Evolutionary conservation across 2,888 invertebrate genomes (phyloP).

Genomic region (Dryococelus australis): DNA sequence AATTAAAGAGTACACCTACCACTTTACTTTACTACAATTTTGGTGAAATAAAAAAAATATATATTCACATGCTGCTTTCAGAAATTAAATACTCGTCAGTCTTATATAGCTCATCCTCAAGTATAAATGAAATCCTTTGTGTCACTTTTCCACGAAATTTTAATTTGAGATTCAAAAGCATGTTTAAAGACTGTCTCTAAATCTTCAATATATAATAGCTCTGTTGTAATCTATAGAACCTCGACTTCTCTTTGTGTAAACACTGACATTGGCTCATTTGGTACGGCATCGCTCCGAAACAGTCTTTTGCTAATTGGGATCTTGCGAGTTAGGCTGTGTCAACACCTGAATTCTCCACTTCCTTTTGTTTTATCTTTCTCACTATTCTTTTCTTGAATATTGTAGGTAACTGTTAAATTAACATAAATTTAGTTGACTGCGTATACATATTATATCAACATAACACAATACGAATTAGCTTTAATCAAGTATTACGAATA

Average conservation of each 20-base stretch:
- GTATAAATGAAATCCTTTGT: neutral
- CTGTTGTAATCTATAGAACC: constrained; percentile 18
- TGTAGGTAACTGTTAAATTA: neutral
- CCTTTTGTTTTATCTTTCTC: neutral
- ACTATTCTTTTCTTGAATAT: neutral
- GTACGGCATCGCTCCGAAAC: neutral
- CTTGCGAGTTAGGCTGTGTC: neutral
- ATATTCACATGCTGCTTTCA: no score
- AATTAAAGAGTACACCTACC: no score
- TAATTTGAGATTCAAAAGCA: neutral
- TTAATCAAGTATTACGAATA: no score
- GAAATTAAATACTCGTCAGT: no score
- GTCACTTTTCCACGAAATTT: neutral
- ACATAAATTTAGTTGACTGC: no score
- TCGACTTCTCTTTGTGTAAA: constrained; percentile 18
- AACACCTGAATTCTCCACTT: neutral
- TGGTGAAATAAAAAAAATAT: no score
- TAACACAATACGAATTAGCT: no score
- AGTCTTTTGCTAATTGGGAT: constrained; percentile 13
- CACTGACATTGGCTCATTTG: constrained; percentile 12
- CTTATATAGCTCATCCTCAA: no score
- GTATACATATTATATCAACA: no score
- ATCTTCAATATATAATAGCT: constrained; percentile 25
- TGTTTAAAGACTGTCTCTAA: neutral
- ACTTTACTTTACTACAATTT: no score